Conservation (phyloP, 2,888 invertebrate genomes). For the Osedax fenrisi region DNA sequence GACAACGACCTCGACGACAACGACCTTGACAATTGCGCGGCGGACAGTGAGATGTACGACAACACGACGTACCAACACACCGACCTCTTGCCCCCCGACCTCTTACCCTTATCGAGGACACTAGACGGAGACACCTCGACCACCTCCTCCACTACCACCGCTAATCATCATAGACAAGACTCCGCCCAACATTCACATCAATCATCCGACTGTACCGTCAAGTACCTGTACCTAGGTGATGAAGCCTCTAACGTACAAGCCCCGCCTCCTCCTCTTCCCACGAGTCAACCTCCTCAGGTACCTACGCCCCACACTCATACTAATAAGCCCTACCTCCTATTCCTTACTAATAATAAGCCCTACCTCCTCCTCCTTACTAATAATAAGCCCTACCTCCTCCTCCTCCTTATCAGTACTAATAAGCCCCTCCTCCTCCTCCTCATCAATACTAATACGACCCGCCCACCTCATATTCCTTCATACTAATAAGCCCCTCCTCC, state of each 20-base stretch:
- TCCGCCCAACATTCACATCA: conserved; percentile 26
- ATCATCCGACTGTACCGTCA: conserved; percentile 26
- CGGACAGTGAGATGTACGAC: no score
- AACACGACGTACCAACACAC: no score
- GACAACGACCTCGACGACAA: background rate
- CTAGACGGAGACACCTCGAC: background rate
- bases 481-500: background rate
- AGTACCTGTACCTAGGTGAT: conserved; percentile 19
- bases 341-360: no score
- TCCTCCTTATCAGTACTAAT: background rate
- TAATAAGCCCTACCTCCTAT: no score
- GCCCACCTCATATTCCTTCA: background rate
- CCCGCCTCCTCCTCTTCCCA: background rate
- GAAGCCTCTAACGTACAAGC: background rate
- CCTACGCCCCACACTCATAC: no score
- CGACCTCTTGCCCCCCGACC: background rate
- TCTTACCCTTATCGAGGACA: background rate
- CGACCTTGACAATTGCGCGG: no score
- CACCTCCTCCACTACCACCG: background rate
- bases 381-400: background rate
- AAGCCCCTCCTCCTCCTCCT: no score
- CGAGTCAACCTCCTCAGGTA: background rate
- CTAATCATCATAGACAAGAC: background rate
- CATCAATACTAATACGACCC: no score
- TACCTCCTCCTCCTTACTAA: no score